Evolutionary conservation across 1,140 invertebrate species (phyloP), one percentile per base, ranked within the genome.

Genomic region (Doryteuthis pealeii): DNA sequence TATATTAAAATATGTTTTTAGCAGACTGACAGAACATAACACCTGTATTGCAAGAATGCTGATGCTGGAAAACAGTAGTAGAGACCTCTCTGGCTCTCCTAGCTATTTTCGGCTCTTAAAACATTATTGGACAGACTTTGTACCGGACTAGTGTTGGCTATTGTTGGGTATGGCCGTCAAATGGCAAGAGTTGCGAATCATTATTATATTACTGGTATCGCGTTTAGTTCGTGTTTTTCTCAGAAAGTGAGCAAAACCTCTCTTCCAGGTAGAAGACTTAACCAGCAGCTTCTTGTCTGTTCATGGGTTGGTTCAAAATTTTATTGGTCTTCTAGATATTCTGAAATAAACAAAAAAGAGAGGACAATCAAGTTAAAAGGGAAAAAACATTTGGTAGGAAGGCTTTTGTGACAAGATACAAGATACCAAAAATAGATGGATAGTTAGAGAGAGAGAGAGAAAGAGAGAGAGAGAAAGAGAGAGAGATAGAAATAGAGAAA

Each of bases 191-290:
- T 68, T 68, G 66, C 5, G 66, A 68, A 18, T 68, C 66, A 31
- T 68, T 68, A 33, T 68, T 68, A 31, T 68, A 30, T 68, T 68
- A 68, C 28, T 68, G 30, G 66, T 5, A 26, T 68, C 5, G 2
- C 66, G 28, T 26, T 68, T 68, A 30, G 66, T 68, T 30, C 66
- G 6, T 31, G 5, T 68, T 33, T 68, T 68, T 18, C 28, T 68
- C 66, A 68, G 30, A 68, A 68, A 68, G 18, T 68, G 66, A 68
- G 66, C 66, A 68, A 68, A 68, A 30, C 66, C 66, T 30, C 66
- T 30, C 28, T 68, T 68, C 66, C 66, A 68, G 28, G 66, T 30
- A 31, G 66, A 68, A 31, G 66, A 30, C 18, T 68, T 68, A 15
- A 68, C n/a, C 66, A 68, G 32, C 66, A 33, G 66, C 66, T 68